Evolutionary conservation across 2,113 vertebrate species (phyloP), one percentile per base, ranked within the genome.

Genomic region (Myiopsitta monachus): DNA sequence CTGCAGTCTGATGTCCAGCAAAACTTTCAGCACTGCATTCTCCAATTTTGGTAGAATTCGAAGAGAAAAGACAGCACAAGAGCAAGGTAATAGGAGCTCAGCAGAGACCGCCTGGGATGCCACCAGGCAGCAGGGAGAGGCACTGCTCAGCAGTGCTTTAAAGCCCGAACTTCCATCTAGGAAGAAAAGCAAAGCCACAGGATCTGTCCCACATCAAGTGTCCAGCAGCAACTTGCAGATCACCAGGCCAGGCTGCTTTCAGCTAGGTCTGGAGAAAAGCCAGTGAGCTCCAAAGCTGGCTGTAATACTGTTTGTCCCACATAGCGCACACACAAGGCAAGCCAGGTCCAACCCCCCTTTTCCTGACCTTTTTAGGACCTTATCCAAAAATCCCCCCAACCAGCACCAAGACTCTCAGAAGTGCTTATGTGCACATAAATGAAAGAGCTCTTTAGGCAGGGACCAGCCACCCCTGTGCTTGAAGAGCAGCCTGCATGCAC

Each of bases 251-350:
- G 38, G 41, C 39, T 69, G 78, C 54, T 51, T 14, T 36, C 68
- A 52, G 63, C 33, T 41, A 0, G 6, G 22, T 7, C 28, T 49
- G 47, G 7, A 73, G 47, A 59, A 52, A 63, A 46, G 36, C 52
- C 54, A 43, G 39, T 0, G 11, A 75, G 54, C 27, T 70, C 88
- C 74, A n/a, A 18, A 51, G 17, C 44, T 46, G 54, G 36, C 51
- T 43, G 6, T 24, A 33, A 11, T 1, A 1, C 62, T 39, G 61
- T 38, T 70, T 5, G 0, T 82, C 92, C 79, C 75, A 78, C 70
- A 2, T 0, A 7, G 24, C 0, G 3, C 22, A 7, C 74, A 33
- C 33, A 22, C 33, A 4, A 38, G 41, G 33, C 41, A 28, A 79
- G 41, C 24, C 87, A 76, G 31, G 57, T 87, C 51, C 19, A 7